These are phyloP conservation scores for Xerus rutilus DNA, from an alignment of 2,797 vertebrate genomes.

Conservation along the genomic window DNA sequence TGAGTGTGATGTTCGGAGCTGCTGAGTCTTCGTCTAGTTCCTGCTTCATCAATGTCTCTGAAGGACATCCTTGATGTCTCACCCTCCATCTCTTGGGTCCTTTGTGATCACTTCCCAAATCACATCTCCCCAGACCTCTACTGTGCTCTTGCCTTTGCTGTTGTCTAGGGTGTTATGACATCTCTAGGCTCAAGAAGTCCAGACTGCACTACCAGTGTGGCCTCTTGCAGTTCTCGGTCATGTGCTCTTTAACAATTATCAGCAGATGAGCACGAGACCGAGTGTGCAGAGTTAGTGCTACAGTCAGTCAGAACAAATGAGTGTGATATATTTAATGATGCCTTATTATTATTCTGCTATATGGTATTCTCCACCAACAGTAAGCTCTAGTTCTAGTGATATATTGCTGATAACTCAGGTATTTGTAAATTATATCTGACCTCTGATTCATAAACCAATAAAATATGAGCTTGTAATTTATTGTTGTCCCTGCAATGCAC, in stretches of 20 bases:
- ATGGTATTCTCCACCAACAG: background rate
- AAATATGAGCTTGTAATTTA: background rate
- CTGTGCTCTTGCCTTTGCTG: background rate
- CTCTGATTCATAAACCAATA: conserved; percentile 5
- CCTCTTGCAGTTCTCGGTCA: background rate
- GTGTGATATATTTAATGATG: background rate
- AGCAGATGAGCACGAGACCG: background rate
- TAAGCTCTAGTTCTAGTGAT: background rate
- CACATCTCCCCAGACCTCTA: background rate
- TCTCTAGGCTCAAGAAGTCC: background rate
- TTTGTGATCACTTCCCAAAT: background rate
- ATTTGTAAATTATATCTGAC: background rate
- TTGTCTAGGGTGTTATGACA: background rate
- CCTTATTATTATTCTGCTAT: background rate
- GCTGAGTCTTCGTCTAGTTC: background rate
- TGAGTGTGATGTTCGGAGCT: background rate
- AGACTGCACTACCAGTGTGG: background rate
- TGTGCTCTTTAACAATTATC: background rate
- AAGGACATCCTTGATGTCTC: background rate
- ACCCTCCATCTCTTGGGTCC: too few relatives aligned
- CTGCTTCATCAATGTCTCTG: background rate
- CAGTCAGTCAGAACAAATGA: background rate
- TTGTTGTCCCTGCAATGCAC: background rate
- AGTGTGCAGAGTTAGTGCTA: background rate
- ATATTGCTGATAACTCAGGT: conserved; percentile 28